phyloP scores from a whole-genome alignment of 2,113 vertebrate species.

The Labeo rohita region DNA sequence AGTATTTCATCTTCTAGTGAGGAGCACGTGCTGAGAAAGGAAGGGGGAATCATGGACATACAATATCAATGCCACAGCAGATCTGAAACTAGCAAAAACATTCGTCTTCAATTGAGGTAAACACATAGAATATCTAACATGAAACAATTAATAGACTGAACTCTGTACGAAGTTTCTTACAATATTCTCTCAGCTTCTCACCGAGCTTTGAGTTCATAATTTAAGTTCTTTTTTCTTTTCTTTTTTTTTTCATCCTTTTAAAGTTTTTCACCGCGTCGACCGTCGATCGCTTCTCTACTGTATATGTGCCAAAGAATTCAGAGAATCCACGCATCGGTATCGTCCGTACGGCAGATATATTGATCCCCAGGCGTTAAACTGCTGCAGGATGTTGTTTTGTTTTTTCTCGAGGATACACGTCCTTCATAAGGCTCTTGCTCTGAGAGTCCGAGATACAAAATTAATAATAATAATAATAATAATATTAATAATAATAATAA shows the following conservation, averaged over 20 bases:
- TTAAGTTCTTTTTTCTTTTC: constrained; percentile 74
- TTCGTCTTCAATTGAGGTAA: constrained; percentile 99
- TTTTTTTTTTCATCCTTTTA: constrained; percentile 45
- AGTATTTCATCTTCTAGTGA: constrained; percentile 99
- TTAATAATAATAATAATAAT: constrained; percentile 54
- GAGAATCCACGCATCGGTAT: constrained; percentile 71
- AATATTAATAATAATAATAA: constrained; percentile 74
- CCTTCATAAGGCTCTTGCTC: constrained; percentile 88
- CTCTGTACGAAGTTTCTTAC: constrained; percentile 99
- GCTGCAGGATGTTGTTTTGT: constrained; percentile 80
- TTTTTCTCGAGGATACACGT: constrained; percentile 83
- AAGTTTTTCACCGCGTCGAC: constrained; percentile 87
- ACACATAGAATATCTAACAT: constrained; percentile 99
- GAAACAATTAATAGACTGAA: constrained; percentile 99
- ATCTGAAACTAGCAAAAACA: constrained; percentile 99
- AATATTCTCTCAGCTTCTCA: constrained; percentile 93
- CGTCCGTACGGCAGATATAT: constrained; percentile 75
- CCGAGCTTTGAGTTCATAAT: constrained; percentile 84
- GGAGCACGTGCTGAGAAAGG: constrained; percentile 99
- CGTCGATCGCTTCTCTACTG: constrained; percentile 76
- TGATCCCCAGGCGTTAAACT: constrained; percentile 84
- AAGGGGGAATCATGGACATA: constrained; percentile 99
- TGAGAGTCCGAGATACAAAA: constrained; percentile 89
- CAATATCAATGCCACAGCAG: constrained; percentile 99
- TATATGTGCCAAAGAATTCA: constrained; percentile 68